Evolutionary conservation across 2,113 vertebrate species (phyloP), one percentile per base, ranked within the genome.

Genomic region (Sylvietta virens): DNA sequence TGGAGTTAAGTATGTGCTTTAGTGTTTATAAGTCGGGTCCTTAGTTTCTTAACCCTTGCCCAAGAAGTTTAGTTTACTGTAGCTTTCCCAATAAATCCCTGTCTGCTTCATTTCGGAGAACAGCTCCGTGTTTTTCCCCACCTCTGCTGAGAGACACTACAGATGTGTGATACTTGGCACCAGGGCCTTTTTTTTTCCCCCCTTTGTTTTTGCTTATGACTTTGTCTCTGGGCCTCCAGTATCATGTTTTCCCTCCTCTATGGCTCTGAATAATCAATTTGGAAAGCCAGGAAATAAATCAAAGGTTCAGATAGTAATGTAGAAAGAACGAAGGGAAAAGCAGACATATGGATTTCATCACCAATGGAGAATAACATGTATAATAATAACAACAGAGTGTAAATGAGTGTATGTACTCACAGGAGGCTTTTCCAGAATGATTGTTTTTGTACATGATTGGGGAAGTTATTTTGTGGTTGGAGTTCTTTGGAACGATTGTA

Each of bases 341-440:
- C 86, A 93, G 95, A 95, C 97, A 97, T 97, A 97, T 95, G 97
- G 98, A 97, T 96, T 95, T 97, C 97, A 98, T 98, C 97, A 96
- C 50, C 67, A 82, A 53, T 7, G 57, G 69, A 89, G 96, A 97
- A 94, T 72, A 95, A 88, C 94, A 82, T 31, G 88, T 78, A 92
- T 40, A 95, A 94, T 79, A 96, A 95, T 76, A 95, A 96, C 94
- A 96, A 92, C 91, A 89, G 94, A 57, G 54, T 90, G 95, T 90
- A 94, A 95, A 95, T 94, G 97, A 90, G 94, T 91, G 35, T 79
- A 84, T 96, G 90, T 48, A 60, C 86, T 66, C 70, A 76, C 92
- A 56, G 54, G 89, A 93, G 94, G 94, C 92, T 88, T 88, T 94
- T 97, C 88, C 93, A 95, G 86, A 93, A 88, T 8, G 50, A 94